A percentile compares a stretch with the other conserved stretches of the same genome.
Conservation (phyloP, 2,888 invertebrate species). For the Clusia tigrina region DNA sequence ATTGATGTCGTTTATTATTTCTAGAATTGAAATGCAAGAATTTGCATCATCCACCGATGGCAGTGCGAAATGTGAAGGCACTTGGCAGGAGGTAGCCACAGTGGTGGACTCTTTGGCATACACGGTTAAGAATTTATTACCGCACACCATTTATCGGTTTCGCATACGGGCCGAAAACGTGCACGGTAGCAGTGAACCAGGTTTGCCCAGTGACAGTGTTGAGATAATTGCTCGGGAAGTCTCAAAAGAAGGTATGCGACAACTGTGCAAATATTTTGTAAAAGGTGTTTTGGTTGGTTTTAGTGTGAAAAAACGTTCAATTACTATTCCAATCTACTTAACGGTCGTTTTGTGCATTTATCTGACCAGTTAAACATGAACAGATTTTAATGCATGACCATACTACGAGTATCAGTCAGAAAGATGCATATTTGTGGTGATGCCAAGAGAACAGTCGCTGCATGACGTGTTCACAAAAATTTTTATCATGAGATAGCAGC, state of each 20-base stretch:
- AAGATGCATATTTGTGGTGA: no score
- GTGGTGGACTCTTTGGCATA: slow-evolving; percentile 77
- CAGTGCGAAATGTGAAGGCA: slow-evolving; percentile 59
- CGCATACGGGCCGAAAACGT: slow-evolving; percentile 79
- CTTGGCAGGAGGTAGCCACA: slow-evolving; percentile 68
- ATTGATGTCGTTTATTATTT: slow-evolving; percentile 32
- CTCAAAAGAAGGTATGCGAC: slow-evolving; percentile 40
- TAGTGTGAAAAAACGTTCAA: no score
- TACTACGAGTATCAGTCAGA: no score
- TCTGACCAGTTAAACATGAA: no score
- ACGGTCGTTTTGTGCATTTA: no score
- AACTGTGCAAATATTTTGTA: no score
- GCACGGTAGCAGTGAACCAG: slow-evolving; percentile 75
- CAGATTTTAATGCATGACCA: no score
- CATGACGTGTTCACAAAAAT: no score
- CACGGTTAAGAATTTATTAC: slow-evolving; percentile 69
- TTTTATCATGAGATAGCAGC: no score
- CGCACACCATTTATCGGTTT: slow-evolving; percentile 74
- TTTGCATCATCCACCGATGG: slow-evolving; percentile 35
- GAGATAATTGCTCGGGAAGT: slow-evolving; percentile 44
- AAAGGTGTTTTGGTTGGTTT: neutral
- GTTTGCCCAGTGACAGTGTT: slow-evolving; percentile 68
- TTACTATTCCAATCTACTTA: no score
- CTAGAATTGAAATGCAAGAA: slow-evolving; percentile 71
- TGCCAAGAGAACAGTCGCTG: no score